Percentiles rank a stretch among this genome's conserved stretches.
These are phyloP conservation scores for Hephaestus fuliginosus DNA, from an alignment of 2,797 vertebrate species.

Conservation along the genomic window DNA sequence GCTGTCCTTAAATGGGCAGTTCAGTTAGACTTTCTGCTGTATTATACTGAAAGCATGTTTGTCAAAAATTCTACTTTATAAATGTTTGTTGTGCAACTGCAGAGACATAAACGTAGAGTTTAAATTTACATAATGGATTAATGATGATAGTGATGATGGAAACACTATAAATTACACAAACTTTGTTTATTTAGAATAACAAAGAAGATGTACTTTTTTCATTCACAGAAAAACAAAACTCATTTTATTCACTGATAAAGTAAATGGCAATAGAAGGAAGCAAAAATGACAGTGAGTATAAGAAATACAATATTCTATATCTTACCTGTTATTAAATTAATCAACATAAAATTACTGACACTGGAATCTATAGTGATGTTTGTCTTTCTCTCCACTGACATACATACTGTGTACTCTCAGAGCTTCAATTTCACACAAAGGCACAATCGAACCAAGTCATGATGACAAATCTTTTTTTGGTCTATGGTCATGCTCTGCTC, in stretches of 20 bases:
- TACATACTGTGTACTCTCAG: background rate
- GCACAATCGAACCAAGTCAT: background rate
- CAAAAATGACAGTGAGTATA: conserved; percentile 1
- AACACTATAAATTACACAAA: conserved; percentile 11
- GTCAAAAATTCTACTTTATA: background rate
- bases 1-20: background rate
- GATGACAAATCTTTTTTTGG: background rate
- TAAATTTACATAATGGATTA: background rate
- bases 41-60: background rate
- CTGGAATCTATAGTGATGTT: background rate
- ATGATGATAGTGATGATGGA: background rate
- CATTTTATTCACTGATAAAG: background rate
- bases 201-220: conserved; percentile 15
- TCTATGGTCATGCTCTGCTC: background rate
- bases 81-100: background rate
- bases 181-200: conserved; percentile 59
- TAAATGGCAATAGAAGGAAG: conserved; percentile 17
- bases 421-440: background rate
- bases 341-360: conserved; percentile 1
- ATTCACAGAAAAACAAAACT: conserved; percentile 33
- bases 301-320: conserved; percentile 25
- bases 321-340: conserved; percentile 1
- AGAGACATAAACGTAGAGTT: background rate
- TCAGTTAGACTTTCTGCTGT: conserved; percentile 16
- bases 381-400: background rate